Evolutionary conservation across 2,113 vertebrate genomes (phyloP).

Genomic region (Megaceryle torquata): DNA sequence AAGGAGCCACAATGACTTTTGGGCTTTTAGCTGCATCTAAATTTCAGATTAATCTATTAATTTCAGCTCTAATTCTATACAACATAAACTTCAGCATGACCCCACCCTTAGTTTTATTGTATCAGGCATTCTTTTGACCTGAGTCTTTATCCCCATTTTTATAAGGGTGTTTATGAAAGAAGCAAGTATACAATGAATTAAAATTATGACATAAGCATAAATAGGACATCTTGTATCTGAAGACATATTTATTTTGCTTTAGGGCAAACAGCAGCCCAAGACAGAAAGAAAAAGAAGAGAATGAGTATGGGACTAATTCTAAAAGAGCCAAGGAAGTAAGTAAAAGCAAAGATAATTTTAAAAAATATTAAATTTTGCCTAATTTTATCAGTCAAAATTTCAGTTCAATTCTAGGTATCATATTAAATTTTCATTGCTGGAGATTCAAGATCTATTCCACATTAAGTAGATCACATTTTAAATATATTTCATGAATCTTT

Average conservation of each 20-base stretch:
- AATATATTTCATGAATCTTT: not conserved
- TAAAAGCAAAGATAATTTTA: not conserved
- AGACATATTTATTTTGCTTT: not conserved
- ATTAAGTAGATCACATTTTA: not conserved
- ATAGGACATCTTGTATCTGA: not conserved
- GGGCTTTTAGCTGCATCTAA: not conserved
- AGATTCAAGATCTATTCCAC: not conserved
- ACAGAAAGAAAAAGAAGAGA: not conserved
- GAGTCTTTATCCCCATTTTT: not conserved
- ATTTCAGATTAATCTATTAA: slow-evolving; percentile 2
- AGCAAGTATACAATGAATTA: not conserved
- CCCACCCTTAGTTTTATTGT: not conserved
- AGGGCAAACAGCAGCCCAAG: not conserved
- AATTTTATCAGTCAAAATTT: not conserved
- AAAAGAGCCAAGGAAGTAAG: not conserved
- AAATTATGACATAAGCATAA: not conserved
- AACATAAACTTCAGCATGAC: not conserved
- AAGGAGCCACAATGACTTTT: not conserved
- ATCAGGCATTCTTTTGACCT: not conserved
- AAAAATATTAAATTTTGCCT: not conserved
- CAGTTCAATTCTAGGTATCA: not conserved
- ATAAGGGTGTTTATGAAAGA: not conserved
- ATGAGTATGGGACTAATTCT: not conserved
- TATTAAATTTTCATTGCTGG: not conserved
- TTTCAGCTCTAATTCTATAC: not conserved